These are phyloP conservation scores for Mycteria americana DNA, from an alignment of 2,797 vertebrate genomes.

Conservation along the genomic window DNA sequence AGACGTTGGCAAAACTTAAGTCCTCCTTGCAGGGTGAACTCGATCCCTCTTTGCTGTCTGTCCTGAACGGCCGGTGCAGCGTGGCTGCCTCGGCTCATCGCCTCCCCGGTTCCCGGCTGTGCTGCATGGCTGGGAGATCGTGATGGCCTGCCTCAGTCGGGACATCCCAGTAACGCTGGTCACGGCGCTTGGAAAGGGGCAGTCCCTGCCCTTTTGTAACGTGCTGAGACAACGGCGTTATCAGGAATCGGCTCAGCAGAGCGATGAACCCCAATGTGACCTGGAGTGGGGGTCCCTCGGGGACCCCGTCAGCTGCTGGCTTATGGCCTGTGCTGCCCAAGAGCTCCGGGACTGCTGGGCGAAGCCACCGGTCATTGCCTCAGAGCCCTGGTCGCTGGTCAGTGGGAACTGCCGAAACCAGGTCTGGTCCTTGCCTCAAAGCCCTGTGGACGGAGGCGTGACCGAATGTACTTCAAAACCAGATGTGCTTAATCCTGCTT, in stretches of 20 bases:
- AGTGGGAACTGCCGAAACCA: not conserved
- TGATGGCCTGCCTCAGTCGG: not conserved
- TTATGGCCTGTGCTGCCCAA: not conserved
- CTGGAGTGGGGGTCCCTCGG: accelerated
- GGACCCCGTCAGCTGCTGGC: not conserved
- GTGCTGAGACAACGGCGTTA: not conserved
- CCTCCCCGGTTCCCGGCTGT: not conserved
- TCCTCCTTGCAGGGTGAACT: not conserved
- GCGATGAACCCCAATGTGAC: not conserved
- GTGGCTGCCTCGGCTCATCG: accelerated
- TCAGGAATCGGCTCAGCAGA: accelerated
- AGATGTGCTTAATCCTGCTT: not conserved
- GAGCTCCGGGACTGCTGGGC: not conserved
- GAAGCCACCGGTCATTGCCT: accelerated
- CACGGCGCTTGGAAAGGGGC: accelerated
- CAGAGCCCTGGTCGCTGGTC: not conserved
- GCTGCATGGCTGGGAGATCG: accelerated
- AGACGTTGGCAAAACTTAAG: not conserved
- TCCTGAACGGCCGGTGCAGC: accelerated
- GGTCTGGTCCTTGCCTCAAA: not conserved
- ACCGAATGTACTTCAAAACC: not conserved
- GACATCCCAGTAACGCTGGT: not conserved
- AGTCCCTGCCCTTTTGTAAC: not conserved
- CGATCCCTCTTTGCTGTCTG: too few species aligned
- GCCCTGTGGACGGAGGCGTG: not conserved